Percentiles rank a stretch among this genome's conserved stretches.
Evolutionary conservation across 2,797 vertebrate genomes (phyloP).

Genomic region (Anabas testudineus): DNA sequence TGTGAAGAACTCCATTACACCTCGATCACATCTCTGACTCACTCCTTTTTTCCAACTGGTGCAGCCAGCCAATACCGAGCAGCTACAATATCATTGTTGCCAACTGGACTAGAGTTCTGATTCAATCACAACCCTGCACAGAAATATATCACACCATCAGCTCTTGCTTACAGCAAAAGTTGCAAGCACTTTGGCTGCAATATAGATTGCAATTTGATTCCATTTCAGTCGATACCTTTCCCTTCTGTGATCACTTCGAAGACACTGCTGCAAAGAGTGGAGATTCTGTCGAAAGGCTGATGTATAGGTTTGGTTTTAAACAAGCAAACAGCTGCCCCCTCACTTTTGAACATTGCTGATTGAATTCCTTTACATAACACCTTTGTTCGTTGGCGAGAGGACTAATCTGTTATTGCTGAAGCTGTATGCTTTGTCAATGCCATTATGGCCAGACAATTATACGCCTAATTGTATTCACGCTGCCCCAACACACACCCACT

Average conservation of each 20-base stretch:
- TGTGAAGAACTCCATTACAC: slow-evolving; percentile 82
- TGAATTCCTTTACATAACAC: slow-evolving; percentile 53
- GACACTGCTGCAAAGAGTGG: slow-evolving; percentile 11
- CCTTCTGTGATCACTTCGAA: slow-evolving; percentile 32
- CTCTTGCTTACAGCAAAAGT: slow-evolving; percentile 50
- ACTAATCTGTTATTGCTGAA: slow-evolving; percentile 52
- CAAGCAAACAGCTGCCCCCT: slow-evolving; percentile 32
- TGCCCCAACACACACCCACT: slow-evolving; percentile 49
- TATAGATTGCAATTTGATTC: slow-evolving; percentile 45
- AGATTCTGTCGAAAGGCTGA: slow-evolving; percentile 36
- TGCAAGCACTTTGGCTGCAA: slow-evolving; percentile 46
- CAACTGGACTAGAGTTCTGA: slow-evolving; percentile 60
- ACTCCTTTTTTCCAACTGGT: slow-evolving; percentile 45
- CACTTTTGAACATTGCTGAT: slow-evolving; percentile 36
- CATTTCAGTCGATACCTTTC: slow-evolving; percentile 33
- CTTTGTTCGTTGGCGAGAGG: slow-evolving; percentile 45
- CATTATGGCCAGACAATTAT: slow-evolving; percentile 63
- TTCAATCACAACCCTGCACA: slow-evolving; percentile 67
- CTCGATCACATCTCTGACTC: slow-evolving; percentile 76
- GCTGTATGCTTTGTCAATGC: slow-evolving; percentile 50
- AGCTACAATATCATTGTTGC: slow-evolving; percentile 68
- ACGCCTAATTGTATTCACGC: slow-evolving; percentile 63
- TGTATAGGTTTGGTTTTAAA: slow-evolving; percentile 41
- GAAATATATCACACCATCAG: slow-evolving; percentile 59
- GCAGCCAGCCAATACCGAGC: slow-evolving; percentile 57